Percentiles rank a stretch among this genome's conserved stretches.
Evolutionary conservation across 2,888 invertebrate genomes (phyloP).

Genomic region (Cryptocheilus praepositus): DNA sequence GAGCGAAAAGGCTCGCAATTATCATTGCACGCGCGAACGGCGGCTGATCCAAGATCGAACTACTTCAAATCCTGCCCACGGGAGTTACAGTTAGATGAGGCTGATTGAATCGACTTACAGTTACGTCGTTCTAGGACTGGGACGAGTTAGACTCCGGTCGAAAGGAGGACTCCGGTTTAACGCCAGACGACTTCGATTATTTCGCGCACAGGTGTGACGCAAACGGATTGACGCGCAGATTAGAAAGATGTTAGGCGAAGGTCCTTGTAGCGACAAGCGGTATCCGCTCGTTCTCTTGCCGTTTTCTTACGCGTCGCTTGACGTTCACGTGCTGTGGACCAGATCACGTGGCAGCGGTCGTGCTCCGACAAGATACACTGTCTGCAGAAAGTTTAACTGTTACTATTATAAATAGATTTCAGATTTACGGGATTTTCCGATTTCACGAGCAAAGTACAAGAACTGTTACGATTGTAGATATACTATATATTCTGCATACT

Average conservation of each 20-base stretch:
- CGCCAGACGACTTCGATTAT: conserved; percentile 4
- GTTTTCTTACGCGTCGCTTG: conserved; percentile 34
- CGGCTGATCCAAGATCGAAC: no score
- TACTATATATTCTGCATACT: no score
- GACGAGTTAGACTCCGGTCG: background rate
- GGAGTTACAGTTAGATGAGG: no score
- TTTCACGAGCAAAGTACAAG: no score
- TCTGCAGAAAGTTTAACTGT: background rate
- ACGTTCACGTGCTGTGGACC: conserved; percentile 41
- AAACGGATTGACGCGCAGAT: conserved; percentile 22
- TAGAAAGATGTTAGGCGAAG: conserved; percentile 38
- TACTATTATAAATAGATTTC: no score
- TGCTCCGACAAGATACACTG: conserved; percentile 20
- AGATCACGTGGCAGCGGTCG: conserved; percentile 45
- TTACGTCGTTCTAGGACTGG: no score
- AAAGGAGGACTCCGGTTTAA: background rate
- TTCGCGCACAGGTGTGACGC: conserved; percentile 32
- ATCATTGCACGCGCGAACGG: background rate
- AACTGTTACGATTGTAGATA: no score
- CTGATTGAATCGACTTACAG: no score
- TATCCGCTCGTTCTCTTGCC: conserved; percentile 38
- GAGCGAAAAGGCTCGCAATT: conserved; percentile 1
- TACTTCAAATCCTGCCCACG: no score
- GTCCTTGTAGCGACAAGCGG: conserved; percentile 33
- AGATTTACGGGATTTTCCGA: no score